phyloP scores from a whole-genome alignment of 2,113 vertebrate genomes.

The Silurus glanis region DNA sequence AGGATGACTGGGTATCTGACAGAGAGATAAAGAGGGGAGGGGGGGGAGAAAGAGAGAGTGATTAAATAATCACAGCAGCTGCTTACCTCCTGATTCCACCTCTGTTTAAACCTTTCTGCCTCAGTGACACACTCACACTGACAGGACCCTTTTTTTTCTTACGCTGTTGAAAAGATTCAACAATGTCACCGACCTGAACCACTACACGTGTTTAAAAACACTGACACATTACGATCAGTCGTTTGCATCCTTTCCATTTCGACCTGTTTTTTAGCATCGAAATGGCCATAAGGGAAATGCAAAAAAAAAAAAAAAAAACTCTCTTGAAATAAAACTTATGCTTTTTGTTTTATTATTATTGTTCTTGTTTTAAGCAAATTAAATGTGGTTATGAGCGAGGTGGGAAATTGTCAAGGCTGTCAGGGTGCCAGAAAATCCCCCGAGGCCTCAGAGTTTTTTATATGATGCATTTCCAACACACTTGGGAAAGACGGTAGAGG shows the following conservation, averaged over 20 bases:
- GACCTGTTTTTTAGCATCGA: neutral
- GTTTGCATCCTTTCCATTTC: neutral
- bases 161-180: neutral
- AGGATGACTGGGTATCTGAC: slow-evolving; percentile 89
- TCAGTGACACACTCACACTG: neutral
- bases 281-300: neutral
- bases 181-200: neutral
- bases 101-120: neutral
- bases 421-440: slow-evolving; percentile 60
- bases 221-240: neutral
- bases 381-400: slow-evolving; percentile 50
- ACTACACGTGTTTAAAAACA: neutral
- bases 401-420: slow-evolving; percentile 63
- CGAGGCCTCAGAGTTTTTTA: slow-evolving; percentile 40
- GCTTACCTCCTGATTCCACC: neutral
- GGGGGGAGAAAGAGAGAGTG: slow-evolving; percentile 14
- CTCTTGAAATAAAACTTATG: neutral
- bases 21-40: slow-evolving; percentile 8
- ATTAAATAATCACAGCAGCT: neutral
- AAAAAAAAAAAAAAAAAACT: neutral
- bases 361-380: slow-evolving; percentile 46
- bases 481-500: neutral
- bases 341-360: neutral
- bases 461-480: slow-evolving; percentile 3
- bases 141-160: neutral